Percentiles rank a stretch among this genome's conserved stretches.
phyloP scores from a whole-genome alignment of 2,113 vertebrate genomes.

The Falcunculus frontatus region DNA sequence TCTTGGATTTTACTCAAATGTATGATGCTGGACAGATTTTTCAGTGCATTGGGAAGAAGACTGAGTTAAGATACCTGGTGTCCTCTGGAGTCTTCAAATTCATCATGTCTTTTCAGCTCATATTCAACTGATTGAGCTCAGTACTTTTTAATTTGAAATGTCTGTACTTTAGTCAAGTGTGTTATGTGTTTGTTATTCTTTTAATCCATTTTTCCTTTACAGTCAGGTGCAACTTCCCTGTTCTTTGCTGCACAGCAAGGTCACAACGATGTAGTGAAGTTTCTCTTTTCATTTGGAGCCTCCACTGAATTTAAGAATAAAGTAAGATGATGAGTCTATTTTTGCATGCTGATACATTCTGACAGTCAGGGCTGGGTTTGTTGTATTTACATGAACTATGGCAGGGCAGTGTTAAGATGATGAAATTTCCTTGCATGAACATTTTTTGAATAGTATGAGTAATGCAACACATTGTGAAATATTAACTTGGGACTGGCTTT shows the following conservation, averaged over 20 bases:
- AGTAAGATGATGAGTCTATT: constrained; percentile 69
- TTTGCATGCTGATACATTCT: background rate
- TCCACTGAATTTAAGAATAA: constrained; percentile 93
- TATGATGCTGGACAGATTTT: background rate
- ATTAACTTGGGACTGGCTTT: background rate
- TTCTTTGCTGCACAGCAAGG: constrained; percentile 97
- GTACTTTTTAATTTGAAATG: background rate
- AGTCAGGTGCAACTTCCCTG: constrained; percentile 93
- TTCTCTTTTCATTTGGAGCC: constrained; percentile 94
- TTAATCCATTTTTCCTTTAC: constrained; percentile 36
- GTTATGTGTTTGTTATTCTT: background rate
- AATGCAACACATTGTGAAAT: background rate
- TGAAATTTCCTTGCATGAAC: background rate
- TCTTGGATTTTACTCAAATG: background rate
- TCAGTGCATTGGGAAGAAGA: background rate
- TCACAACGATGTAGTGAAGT: constrained; percentile 86
- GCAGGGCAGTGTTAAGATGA: background rate
- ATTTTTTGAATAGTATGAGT: background rate
- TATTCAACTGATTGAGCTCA: background rate
- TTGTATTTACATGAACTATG: background rate
- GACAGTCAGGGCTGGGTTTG: background rate
- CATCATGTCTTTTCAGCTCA: background rate
- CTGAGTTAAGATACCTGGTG: background rate
- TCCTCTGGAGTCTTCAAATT: background rate
- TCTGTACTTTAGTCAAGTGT: background rate